Percentiles rank a stretch among this genome's conserved stretches.
Evolutionary conservation across 2,113 vertebrate genomes (phyloP).

Genomic region (Holacanthus passer): DNA sequence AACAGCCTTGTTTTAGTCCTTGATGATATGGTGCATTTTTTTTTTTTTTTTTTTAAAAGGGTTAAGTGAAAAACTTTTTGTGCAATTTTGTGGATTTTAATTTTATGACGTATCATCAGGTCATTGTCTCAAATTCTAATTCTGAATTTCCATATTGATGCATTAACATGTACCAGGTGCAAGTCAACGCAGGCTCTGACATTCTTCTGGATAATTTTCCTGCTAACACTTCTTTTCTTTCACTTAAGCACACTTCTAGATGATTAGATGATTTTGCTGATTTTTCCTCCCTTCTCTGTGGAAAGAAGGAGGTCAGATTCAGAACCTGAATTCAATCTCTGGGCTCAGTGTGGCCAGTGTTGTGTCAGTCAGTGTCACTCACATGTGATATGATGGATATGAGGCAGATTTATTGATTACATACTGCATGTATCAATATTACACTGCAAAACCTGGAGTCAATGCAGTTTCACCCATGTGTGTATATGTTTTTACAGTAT

Average conservation of each 20-base stretch:
- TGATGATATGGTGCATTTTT: too few relatives aligned
- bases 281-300: background rate
- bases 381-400: conserved; percentile 20
- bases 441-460: background rate
- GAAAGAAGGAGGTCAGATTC: background rate
- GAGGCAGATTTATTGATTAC: conserved; percentile 35
- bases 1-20: too few relatives aligned
- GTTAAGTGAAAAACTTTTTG: too few relatives aligned
- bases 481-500: too few relatives aligned
- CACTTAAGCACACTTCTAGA: background rate
- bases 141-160: background rate
- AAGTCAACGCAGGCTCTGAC: too few relatives aligned
- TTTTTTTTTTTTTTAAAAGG: too few relatives aligned
- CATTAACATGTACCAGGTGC: too few relatives aligned
- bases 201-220: background rate
- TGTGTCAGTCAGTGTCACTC: conserved; percentile 8
- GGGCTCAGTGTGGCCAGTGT: background rate
- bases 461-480: too few relatives aligned
- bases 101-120: too few relatives aligned
- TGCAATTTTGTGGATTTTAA: too few relatives aligned
- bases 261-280: background rate
- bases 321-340: background rate
- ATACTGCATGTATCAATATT: background rate
- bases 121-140: background rate
- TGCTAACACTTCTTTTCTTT: background rate